Evolutionary conservation across 2,888 invertebrate genomes (phyloP).

Genomic region (Deroplatys truncata): DNA sequence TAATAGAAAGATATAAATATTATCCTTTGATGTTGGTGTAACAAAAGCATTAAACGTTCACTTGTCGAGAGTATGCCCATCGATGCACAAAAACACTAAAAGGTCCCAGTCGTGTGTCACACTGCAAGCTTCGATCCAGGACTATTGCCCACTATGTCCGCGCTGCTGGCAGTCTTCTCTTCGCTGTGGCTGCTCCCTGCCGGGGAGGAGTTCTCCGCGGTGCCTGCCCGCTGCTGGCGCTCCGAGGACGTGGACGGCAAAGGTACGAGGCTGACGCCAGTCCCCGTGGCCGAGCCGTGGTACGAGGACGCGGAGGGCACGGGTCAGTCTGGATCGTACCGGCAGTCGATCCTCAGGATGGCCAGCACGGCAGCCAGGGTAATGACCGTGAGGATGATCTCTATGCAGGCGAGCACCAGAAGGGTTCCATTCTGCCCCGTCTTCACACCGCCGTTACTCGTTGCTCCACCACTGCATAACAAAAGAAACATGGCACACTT

Average conservation of each 20-base stretch:
- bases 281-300: slow-evolving; percentile 17
- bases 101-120: background rate
- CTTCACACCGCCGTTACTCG: background rate
- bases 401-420: background rate
- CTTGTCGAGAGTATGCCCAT: background rate
- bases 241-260: slow-evolving; percentile 17
- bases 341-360: slow-evolving; percentile 36
- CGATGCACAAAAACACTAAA: background rate
- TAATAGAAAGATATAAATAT: too few relatives aligned
- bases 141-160: background rate
- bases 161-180: background rate
- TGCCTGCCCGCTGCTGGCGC: background rate
- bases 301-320: background rate
- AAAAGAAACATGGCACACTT: background rate
- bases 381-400: background rate
- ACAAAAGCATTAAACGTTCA: background rate
- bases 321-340: slow-evolving; percentile 39
- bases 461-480: background rate
- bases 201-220: background rate
- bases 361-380: slow-evolving; percentile 27
- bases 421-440: background rate
- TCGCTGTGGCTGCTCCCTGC: background rate
- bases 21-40: background rate
- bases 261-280: slow-evolving; percentile 5
- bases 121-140: background rate